Percentiles rank a stretch among this genome's conserved stretches.
These are phyloP conservation scores for Microcebus griseorufus DNA, from an alignment of 2,113 vertebrate genomes.

Conservation along the genomic window DNA sequence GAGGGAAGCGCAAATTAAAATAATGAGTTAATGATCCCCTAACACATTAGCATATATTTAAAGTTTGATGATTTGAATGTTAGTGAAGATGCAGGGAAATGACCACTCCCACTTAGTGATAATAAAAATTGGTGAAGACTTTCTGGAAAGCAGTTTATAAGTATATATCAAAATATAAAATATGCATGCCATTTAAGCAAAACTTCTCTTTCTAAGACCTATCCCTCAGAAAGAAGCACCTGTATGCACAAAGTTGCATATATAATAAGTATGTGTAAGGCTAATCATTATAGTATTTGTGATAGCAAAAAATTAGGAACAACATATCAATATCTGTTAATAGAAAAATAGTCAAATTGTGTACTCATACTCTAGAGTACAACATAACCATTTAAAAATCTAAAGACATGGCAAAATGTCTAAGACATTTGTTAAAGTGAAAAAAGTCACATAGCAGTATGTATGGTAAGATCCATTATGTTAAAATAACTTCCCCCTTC, in stretches of 20 bases:
- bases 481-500: not conserved
- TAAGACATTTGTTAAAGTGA: not conserved
- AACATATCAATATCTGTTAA: not conserved
- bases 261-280: not conserved
- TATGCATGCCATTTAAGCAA: not conserved
- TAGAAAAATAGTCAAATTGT: not conserved
- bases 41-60: constrained; percentile 15
- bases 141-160: constrained; percentile 30
- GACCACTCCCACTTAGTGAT: not conserved
- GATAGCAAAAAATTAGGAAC: not conserved
- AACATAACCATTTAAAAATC: not conserved
- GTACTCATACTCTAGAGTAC: not conserved
- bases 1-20: constrained; percentile 23
- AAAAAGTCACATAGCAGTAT: not conserved
- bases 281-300: not conserved
- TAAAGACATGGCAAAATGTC: not conserved
- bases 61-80: constrained; percentile 6
- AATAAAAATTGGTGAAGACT: not conserved
- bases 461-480: not conserved
- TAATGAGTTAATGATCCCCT: not conserved
- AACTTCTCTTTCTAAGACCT: rapidly evolving
- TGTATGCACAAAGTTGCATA: not conserved
- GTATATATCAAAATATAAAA: not conserved
- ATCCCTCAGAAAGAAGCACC: rapidly evolving
- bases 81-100: not conserved